Conservation (phyloP, 2,797 vertebrate species). For the Thunnus albacares region DNA sequence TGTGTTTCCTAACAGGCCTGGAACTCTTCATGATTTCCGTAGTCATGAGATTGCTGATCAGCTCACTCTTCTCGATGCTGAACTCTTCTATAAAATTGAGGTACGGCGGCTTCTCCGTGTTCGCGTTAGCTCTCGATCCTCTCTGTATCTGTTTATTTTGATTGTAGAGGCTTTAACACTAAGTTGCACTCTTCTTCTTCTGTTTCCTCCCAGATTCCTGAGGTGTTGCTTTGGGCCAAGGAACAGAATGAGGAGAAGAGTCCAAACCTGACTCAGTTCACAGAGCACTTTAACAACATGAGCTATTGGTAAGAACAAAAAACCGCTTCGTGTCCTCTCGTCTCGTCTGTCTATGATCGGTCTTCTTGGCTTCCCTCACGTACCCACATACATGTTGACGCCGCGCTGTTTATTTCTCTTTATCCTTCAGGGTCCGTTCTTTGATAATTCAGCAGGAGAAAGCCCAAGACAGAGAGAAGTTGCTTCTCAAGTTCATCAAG, state of each 20-base stretch:
- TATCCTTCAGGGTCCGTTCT: constrained; percentile 93
- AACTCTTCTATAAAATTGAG: constrained; percentile 99
- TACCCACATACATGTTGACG: not conserved
- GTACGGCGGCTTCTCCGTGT: constrained; percentile 59
- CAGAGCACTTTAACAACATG: constrained; percentile 99
- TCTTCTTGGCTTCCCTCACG: not conserved
- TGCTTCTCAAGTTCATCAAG: constrained; percentile 99
- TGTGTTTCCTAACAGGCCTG: constrained; percentile 87
- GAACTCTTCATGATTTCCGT: constrained; percentile 97
- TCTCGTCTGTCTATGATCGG: not conserved
- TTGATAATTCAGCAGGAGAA: constrained; percentile 99
- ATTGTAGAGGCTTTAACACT: not conserved
- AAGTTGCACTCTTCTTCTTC: not conserved
- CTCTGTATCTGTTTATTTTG: not conserved
- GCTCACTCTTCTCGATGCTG: constrained; percentile 96
- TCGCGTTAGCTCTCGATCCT: not conserved
- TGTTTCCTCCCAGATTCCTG: constrained; percentile 90
- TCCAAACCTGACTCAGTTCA: constrained; percentile 98
- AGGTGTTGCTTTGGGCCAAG: constrained; percentile 98
- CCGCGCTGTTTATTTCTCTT: not conserved
- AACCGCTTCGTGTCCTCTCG: accelerated
- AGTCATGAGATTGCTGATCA: constrained; percentile 98
- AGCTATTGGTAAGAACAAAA: constrained; percentile 93
- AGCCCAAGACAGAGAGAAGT: constrained; percentile 96
- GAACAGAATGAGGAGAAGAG: constrained; percentile 99